Base-by-base conservation (phyloP, 2,113 vertebrate genomes). In the Myxocyprinus asiaticus region DNA sequence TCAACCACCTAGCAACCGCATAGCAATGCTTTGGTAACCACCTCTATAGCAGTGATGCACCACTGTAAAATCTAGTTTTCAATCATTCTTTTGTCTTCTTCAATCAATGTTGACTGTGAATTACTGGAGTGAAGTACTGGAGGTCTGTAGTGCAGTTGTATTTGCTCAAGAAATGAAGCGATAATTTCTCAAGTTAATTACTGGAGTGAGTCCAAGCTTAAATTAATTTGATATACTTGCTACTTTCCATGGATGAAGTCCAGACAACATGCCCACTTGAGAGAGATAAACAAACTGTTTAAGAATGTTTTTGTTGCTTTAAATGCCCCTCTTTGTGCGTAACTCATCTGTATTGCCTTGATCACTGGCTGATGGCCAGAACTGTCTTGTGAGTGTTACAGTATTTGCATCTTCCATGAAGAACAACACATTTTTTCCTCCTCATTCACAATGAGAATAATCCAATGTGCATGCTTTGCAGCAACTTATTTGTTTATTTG, bases 301-400 rank as follows among this genome's bases (percentile, higher is more conserved):
- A 63, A 58, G 48, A 61, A 33, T 50, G 58, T 63, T 65, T 84
- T 80, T 83, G 78, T 83, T 83, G 82, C 73, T 81, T 76, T 78
- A 80, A 85, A 74, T 48, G 80, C 66, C 63, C 64, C n/a, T 53
- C 33, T 78, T 77, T 79, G 69, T 82, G 56, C 69, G 45, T 78
- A 69, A 61, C 50, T 67, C n/a, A 17, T 70, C 59, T 76, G 77
- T 76, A 77, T 82, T n/a, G 42, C 69, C 50, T 67, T 68, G 75
- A 72, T 71, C 55, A 51, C 44, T 61, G 84, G 85, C 81, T 33
- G 68, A 64, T 83, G 72, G 84, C 86, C 86, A 88, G 61, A 67
- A 58, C 51, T 55, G 76, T 87, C 82, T 85, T 86, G 80, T 85
- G 84, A 86, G 85, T 81, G 79, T 86, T 74, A 33, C 22, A 33